Conservation (phyloP, 2,113 vertebrate genomes). For the Anser cygnoides region DNA sequence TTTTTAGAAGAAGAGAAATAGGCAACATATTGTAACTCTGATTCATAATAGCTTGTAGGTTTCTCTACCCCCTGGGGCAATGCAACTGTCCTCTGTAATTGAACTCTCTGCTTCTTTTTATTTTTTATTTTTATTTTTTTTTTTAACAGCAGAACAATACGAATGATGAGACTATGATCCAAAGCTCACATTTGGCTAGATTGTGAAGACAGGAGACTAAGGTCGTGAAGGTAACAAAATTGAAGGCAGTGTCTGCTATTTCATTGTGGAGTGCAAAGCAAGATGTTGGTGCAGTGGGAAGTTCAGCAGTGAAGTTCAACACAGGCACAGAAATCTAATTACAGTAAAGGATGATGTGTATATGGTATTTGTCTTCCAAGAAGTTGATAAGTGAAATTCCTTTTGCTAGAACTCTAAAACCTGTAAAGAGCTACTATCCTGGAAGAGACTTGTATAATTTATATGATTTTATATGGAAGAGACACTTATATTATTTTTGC, state of each 20-base stretch:
- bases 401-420: not conserved
- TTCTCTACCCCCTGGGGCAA: slow-evolving; percentile 28
- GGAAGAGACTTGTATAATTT: not conserved
- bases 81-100: slow-evolving; percentile 46
- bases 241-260: not conserved
- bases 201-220: not conserved
- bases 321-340: not conserved
- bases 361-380: not conserved
- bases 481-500: too few relatives aligned
- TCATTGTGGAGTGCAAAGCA: not conserved
- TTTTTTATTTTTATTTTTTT: not conserved
- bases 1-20: not conserved
- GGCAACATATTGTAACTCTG: slow-evolving; percentile 20
- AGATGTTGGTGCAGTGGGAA: not conserved
- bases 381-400: not conserved
- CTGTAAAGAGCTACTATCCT: rapidly evolving
- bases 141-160: not conserved
- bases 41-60: slow-evolving; percentile 27
- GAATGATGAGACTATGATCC: not conserved
- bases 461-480: too few relatives aligned
- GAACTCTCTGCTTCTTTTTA: not conserved
- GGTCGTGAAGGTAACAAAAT: not conserved
- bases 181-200: not conserved
- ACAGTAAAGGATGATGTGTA: not conserved
- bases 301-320: not conserved